phyloP scores from a whole-genome alignment of 2,113 vertebrate genomes.

The Pseudonaja textilis region DNA sequence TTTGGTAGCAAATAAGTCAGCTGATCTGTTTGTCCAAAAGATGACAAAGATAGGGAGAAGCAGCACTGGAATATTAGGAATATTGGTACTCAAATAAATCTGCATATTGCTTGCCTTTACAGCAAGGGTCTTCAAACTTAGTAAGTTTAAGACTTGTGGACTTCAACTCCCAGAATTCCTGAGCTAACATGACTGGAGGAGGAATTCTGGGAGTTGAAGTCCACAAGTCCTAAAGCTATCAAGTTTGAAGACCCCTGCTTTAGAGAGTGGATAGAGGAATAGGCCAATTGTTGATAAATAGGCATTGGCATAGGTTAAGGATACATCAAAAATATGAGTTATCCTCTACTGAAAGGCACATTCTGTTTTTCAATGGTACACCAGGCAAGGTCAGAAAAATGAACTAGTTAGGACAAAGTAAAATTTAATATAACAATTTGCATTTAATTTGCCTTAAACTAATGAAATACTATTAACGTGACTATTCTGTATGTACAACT shows the following conservation, averaged over 20 bases:
- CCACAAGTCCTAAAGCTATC: no score
- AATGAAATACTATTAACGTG: not conserved
- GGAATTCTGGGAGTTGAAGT: no score
- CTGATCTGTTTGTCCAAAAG: not conserved
- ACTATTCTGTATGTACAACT: not conserved
- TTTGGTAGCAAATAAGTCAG: not conserved
- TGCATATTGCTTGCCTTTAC: not conserved
- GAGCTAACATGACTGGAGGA: no score
- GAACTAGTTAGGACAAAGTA: not conserved
- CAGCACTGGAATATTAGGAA: not conserved
- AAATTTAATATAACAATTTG: not conserved
- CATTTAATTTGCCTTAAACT: not conserved
- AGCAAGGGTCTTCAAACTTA: no score
- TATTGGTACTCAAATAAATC: not conserved
- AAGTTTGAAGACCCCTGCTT: no score
- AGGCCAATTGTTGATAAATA: not conserved
- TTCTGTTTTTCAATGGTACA: not conserved
- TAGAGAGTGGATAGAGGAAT: not conserved
- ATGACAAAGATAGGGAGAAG: not conserved
- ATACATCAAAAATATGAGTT: not conserved
- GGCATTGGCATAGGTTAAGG: not conserved
- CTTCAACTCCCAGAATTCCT: no score
- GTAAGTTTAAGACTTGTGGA: no score
- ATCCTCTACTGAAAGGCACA: not conserved
- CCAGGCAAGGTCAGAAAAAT: not conserved